Conservation (phyloP, 2,888 invertebrate species). For the Protophormia terraenovae region DNA sequence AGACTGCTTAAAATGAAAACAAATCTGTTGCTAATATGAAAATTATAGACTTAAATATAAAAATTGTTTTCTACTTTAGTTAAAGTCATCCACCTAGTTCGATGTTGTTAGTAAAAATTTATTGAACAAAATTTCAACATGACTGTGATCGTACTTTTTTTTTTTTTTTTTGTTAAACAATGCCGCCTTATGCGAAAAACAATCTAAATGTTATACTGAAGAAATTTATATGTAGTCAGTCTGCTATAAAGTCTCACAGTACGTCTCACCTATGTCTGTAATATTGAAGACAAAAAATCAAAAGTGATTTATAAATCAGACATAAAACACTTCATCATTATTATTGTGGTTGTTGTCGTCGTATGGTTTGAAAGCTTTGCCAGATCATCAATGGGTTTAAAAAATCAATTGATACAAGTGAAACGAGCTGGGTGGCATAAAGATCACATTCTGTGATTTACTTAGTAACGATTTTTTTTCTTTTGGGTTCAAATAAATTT, state of each 20-base stretch:
- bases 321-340: conserved; percentile 65
- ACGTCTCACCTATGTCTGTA: background rate
- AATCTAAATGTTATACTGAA: background rate
- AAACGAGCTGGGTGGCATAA: conserved; percentile 58
- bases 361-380: background rate
- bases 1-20: background rate
- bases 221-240: too few species aligned
- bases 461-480: background rate
- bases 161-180: conserved; percentile 22
- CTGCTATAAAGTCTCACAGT: background rate
- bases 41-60: conserved; percentile 54
- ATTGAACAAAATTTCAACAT: conserved; percentile 34
- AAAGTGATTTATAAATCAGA: conserved; percentile 65
- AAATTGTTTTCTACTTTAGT: conserved; percentile 13
- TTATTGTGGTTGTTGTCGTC: conserved; percentile 16
- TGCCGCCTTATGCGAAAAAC: conserved; percentile 24
- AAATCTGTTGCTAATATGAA: conserved; percentile 62
- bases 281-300: conserved; percentile 31
- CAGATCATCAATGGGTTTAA: background rate
- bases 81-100: conserved; percentile 22
- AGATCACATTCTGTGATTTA: conserved; percentile 24
- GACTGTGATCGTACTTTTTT: conserved; percentile 15
- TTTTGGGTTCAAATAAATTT: conserved; percentile 1
- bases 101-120: conserved; percentile 10
- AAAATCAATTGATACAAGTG: conserved; percentile 26